Evolutionary conservation across 2,888 invertebrate genomes (phyloP).

Genomic region (Eupelmus urozonus): DNA sequence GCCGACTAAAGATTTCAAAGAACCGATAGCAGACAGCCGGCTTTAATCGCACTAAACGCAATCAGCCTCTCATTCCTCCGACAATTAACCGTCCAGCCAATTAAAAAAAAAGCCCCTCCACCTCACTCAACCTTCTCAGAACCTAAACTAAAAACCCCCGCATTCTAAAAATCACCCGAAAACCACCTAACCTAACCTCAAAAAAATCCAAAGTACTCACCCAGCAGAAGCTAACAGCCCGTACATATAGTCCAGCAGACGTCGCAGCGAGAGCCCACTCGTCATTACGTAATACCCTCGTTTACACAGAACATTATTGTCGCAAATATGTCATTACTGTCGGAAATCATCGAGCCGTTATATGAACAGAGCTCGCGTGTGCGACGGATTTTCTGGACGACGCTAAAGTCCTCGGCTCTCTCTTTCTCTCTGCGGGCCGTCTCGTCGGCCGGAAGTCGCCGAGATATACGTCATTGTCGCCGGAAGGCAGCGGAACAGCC

Average conservation of each 20-base stretch:
- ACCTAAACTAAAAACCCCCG: no score
- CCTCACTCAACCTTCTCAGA: no score
- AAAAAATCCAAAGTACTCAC: no score
- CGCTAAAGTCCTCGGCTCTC: neutral
- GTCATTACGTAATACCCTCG: conserved; percentile 70
- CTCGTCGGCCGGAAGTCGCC: conserved; percentile 64
- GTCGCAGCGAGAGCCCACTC: conserved; percentile 61
- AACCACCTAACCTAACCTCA: no score
- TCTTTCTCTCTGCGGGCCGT: neutral
- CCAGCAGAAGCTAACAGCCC: no score
- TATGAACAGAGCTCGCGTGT: conserved; percentile 61
- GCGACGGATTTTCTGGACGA: conserved; percentile 66
- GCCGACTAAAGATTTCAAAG: conserved; percentile 46
- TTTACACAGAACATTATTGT: conserved; percentile 73
- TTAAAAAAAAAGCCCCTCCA: neutral
- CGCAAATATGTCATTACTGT: conserved; percentile 72
- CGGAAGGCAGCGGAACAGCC: conserved; percentile 55
- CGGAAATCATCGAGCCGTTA: conserved; percentile 70
- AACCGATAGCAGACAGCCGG: conserved; percentile 24
- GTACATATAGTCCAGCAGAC: no score
- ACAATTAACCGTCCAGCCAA: conserved; percentile 15
- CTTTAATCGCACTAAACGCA: conserved; percentile 10
- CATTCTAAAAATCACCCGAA: no score
- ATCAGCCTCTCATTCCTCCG: conserved; percentile 34
- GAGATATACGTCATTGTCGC: conserved; percentile 64